Base-by-base conservation (phyloP, 2,888 invertebrate species). In the Heliconius charithonia region DNA sequence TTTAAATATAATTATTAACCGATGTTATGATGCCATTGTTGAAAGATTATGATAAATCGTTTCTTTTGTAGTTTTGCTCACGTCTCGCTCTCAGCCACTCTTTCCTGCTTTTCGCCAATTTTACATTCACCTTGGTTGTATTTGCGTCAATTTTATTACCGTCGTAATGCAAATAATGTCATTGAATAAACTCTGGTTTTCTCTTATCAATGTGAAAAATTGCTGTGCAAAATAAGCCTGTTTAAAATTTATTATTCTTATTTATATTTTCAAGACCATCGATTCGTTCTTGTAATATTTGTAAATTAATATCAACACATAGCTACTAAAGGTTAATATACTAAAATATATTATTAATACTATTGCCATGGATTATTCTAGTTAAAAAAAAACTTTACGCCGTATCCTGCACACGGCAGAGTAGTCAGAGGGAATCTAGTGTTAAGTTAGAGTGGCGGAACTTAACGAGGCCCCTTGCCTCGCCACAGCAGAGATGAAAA, bases 51-150 rank as follows among this genome's bases (percentile, higher is more conserved):
- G 37, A 79, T 67, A 77, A 70, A 70, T 76, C 41, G 56, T 75
- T 81, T 81, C 73, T 81, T 81, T 69, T 75, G 75, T 77, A 72
- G 72, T 78, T 65, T 51, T 67, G 70, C 62, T 75, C 75, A 62
- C 67, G 75, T 69, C 32, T 72, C 59, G 63, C 51, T 51, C 51
- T 51, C 51, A 19, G 37, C 65, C 63, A 59, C 56, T 74, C 56
- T 45, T 66, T 72, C 67, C 71, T 81, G 72, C 41, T 63, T 66
- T 78, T 75, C 65, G 79, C 79, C 76, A 80, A 80, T 80, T 80
- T 81, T 81, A 77, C 76, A 45, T 65, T 81, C 78, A 79, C 81
- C 78, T 81, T 80, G 80, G 80, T 67, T 75, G 75, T 78, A 79
- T 81, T 81, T 80, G 72, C 80, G 80, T 80, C 80, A 72, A 75